Evolutionary conservation across 2,113 vertebrate species (phyloP).

Genomic region (Vulpes ferrilata): DNA sequence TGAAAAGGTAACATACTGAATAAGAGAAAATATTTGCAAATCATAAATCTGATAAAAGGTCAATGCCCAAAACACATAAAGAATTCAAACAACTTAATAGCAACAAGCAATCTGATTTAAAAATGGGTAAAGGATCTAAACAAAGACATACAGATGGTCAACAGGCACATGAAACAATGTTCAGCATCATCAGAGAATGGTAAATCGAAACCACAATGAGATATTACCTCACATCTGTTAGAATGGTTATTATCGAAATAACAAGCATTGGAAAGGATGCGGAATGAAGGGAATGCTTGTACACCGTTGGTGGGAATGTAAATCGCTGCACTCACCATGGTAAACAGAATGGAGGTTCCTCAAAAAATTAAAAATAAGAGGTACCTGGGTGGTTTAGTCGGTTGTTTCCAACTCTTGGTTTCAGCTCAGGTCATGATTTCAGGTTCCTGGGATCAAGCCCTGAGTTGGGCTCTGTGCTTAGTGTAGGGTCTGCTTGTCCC

Average conservation of each 20-base stretch:
- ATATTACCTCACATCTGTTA: neutral
- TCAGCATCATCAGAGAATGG: neutral
- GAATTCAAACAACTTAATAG: neutral
- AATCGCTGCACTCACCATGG: neutral
- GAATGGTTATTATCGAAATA: neutral
- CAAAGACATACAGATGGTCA: neutral
- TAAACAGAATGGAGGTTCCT: too few species aligned
- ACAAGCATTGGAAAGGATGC: neutral
- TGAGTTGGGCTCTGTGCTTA: neutral
- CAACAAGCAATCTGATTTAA: neutral
- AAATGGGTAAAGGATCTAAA: neutral
- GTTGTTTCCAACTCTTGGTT: neutral
- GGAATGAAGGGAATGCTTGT: neutral
- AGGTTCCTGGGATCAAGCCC: neutral
- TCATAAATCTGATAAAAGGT: neutral
- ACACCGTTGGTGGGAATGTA: neutral
- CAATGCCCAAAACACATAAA: neutral
- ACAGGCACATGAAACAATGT: neutral
- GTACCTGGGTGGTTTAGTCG: neutral
- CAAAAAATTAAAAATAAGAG: neutral
- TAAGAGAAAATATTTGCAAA: neutral
- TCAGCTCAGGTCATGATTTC: neutral
- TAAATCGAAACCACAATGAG: neutral
- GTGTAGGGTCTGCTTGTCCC: neutral
- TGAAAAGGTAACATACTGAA: neutral